Evolutionary conservation across 1,140 invertebrate species (phyloP), one percentile per base, ranked within the genome.

Genomic region (Drosophila yakuba): DNA sequence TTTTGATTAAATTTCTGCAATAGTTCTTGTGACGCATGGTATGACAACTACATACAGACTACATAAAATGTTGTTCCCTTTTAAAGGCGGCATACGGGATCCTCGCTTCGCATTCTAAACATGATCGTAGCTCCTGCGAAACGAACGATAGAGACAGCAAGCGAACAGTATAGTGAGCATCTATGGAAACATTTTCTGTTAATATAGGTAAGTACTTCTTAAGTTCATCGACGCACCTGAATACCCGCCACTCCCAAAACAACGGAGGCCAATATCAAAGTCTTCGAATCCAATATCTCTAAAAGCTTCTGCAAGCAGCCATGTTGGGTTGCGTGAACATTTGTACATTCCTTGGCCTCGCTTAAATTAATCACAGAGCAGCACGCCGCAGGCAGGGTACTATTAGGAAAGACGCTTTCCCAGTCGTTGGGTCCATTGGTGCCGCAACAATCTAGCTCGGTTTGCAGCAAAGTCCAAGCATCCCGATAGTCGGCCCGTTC

Each of bases 101-200:
- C 79, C 36, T 85, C 71, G 54, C 83, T 86, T 20, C 84, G 89
- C 38, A 80, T 50, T 58, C 96, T 97, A 98, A 92, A 97, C 97
- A 62, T 96, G 97, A 93, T 97, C 96, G 93, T 97, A 98, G 93
- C 97, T 97, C 91, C 96, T 96, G 80, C 96, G 96, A 92, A 98
- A 97, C 60, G 97, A 96, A 81, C 96, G 95, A 76, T 97, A 97
- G 93, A 98, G 93, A 92, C 96, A 97, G 93, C 97, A 98, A 15
- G 97, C 96, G 91, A 97, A 98, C 41, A 97, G 93, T 51, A 98
- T 96, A 52, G 97, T 97, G 79, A 98, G 93, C 47, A 98, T 93
- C 97, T 98, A 95, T 80, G n/a, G 10, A 14, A 58, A 48, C 83
- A 83, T 63, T 35, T 1, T 35, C 5, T 38, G 32, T 69, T 17